Conservation (phyloP, 2,797 vertebrate species). For the Eospalax fontanierii region DNA sequence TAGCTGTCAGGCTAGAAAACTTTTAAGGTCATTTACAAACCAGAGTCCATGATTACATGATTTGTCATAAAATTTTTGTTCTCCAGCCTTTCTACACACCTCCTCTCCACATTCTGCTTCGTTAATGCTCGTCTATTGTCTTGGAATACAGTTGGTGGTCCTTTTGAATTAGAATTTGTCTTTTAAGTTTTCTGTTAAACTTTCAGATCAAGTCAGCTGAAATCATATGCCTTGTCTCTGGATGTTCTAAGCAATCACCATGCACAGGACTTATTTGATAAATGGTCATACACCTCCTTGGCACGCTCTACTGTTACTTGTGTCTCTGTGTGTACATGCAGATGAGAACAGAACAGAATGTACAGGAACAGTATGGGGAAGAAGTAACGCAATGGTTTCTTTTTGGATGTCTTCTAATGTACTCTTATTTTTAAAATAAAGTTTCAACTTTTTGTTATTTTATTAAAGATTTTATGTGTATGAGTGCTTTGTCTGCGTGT, state of each 20-base stretch:
- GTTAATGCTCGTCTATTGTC: neutral
- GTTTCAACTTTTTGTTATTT: slow-evolving; percentile 22
- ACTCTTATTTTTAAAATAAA: slow-evolving; percentile 55
- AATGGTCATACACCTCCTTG: neutral
- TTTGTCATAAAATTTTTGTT: neutral
- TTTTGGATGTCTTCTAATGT: slow-evolving; percentile 31
- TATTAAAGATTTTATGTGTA: too few species aligned
- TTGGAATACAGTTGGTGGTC: neutral
- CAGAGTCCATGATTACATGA: neutral
- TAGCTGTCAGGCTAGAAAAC: neutral
- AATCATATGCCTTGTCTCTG: slow-evolving; percentile 9
- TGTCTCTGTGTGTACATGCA: neutral
- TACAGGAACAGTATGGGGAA: neutral
- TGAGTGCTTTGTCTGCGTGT: too few species aligned
- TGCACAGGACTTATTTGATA: neutral
- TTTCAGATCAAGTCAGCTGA: neutral
- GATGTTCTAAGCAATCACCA: neutral
- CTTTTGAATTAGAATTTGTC: slow-evolving; percentile 51
- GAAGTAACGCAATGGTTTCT: neutral
- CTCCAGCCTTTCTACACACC: neutral
- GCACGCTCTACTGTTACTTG: neutral
- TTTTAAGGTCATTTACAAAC: slow-evolving; percentile 30
- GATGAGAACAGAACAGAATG: neutral
- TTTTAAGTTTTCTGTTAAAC: slow-evolving; percentile 54
- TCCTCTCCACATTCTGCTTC: neutral